Conservation (phyloP, 2,113 vertebrate species). For the Nestor notabilis region DNA sequence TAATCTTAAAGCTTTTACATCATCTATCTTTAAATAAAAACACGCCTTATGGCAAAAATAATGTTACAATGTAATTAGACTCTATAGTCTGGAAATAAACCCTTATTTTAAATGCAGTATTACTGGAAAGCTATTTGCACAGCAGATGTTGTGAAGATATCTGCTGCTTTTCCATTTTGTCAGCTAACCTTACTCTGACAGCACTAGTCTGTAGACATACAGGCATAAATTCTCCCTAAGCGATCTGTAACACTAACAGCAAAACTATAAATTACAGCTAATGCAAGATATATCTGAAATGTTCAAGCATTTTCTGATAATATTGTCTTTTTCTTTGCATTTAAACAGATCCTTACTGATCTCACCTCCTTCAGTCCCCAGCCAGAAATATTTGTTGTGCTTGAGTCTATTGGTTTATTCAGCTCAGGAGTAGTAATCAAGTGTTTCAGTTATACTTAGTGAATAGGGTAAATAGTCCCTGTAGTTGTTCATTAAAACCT, state of each 20-base stretch:
- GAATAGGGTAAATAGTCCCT: conserved; percentile 77
- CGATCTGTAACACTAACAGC: neutral
- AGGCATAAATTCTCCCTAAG: conserved; percentile 45
- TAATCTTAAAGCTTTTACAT: conserved; percentile 16
- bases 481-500: conserved; percentile 80
- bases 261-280: conserved; percentile 59
- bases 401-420: conserved; percentile 6
- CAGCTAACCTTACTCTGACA: conserved; percentile 33
- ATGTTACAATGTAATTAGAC: conserved; percentile 60
- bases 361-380: neutral
- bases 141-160: conserved; percentile 65
- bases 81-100: neutral
- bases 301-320: conserved; percentile 35
- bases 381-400: conserved; percentile 10
- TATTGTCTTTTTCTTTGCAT: conserved; percentile 43
- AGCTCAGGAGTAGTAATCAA: conserved; percentile 70
- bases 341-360: neutral
- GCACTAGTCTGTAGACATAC: neutral
- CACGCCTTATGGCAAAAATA: conserved; percentile 45
- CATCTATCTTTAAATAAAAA: conserved; percentile 59
- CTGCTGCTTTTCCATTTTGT: conserved; percentile 55
- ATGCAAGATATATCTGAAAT: conserved; percentile 30
- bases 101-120: conserved; percentile 57
- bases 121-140: conserved; percentile 55
- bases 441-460: conserved; percentile 69